Evolutionary conservation across 2,113 vertebrate genomes (phyloP).

Genomic region (Lates calcarifer): DNA sequence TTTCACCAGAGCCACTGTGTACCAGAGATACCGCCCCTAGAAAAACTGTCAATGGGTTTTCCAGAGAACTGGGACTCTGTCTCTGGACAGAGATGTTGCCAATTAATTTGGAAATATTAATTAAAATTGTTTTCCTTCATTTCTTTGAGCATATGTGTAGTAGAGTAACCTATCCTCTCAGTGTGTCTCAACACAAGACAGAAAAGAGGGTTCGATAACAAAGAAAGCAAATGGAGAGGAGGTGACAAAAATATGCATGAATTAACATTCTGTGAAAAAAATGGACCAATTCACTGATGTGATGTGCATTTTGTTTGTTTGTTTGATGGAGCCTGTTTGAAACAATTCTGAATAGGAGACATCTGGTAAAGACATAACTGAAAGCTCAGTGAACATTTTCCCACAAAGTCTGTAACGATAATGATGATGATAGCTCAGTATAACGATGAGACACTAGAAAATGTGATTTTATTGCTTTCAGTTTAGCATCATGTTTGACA

Average conservation of each 20-base stretch:
- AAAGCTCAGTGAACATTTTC: constrained; percentile 23
- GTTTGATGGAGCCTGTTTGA: constrained; percentile 1
- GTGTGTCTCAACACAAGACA: not conserved
- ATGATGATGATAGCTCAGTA: constrained; percentile 3
- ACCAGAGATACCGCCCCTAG: too few species aligned
- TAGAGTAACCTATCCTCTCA: not conserved
- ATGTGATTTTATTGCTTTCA: constrained; percentile 35
- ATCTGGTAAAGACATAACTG: constrained; percentile 6
- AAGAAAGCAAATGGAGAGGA: constrained; percentile 6
- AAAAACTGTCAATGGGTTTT: too few species aligned
- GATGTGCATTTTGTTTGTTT: not conserved
- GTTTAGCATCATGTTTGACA: not conserved
- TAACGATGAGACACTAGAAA: constrained; percentile 27
- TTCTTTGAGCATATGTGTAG: constrained; percentile 11
- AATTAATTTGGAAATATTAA: too few species aligned
- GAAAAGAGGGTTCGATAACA: not conserved
- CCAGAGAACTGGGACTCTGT: too few species aligned
- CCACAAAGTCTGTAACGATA: not conserved
- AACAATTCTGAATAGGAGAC: constrained; percentile 11
- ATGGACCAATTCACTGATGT: not conserved
- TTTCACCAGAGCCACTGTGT: too few species aligned
- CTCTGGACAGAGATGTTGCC: too few species aligned
- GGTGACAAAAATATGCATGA: constrained; percentile 3
- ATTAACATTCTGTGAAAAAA: not conserved
- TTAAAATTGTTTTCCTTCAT: not conserved